Conservation (phyloP, 2,888 invertebrate species). For the Drosophila birchii region DNA sequence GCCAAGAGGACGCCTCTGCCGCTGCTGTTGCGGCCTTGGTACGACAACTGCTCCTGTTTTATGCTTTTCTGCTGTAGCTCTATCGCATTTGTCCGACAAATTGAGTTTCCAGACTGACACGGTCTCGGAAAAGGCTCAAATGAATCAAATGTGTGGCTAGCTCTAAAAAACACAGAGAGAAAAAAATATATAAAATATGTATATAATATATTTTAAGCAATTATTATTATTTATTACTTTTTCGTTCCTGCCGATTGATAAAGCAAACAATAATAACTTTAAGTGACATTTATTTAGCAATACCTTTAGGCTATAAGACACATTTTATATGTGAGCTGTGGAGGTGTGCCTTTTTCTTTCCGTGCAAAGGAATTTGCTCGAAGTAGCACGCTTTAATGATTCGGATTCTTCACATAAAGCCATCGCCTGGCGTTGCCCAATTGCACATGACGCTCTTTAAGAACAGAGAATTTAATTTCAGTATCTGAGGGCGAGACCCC, state of each 20-base stretch:
- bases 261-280: neutral
- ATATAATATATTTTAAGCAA: too few species aligned
- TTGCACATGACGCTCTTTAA: conserved; percentile 56
- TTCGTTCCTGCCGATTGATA: too few species aligned
- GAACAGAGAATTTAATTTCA: conserved; percentile 54
- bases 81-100: conserved; percentile 57
- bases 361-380: neutral
- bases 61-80: conserved; percentile 26
- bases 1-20: neutral
- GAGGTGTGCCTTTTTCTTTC: neutral
- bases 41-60: conserved; percentile 15
- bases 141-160: conserved; percentile 46
- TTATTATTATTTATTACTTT: too few species aligned
- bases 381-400: conserved; percentile 37
- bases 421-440: conserved; percentile 43
- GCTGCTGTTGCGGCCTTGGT: conserved; percentile 18
- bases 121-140: conserved; percentile 38
- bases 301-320: neutral
- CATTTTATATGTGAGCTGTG: too few species aligned
- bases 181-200: neutral
- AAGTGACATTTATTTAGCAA: neutral
- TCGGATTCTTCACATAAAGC: conserved; percentile 32
- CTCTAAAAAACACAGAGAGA: conserved; percentile 12
- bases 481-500: neutral
- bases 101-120: conserved; percentile 57